Percentiles rank a stretch among this genome's conserved stretches.
Conservation (phyloP, 2,888 invertebrate genomes). For the Stratiomys singularior region DNA sequence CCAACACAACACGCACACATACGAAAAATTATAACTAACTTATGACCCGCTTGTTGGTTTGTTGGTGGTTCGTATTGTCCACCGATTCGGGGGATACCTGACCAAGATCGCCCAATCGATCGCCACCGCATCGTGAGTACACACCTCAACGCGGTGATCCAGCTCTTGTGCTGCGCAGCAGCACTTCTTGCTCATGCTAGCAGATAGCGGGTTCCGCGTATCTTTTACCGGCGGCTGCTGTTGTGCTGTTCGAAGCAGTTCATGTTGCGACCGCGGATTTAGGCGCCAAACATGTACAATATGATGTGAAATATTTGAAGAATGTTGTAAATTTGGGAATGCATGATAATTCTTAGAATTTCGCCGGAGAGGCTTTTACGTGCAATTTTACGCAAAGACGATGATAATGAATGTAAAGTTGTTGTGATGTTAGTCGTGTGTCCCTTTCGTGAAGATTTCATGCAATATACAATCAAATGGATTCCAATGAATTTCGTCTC, state of each 20-base stretch:
- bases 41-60: constrained; percentile 5
- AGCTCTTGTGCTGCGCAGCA: background rate
- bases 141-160: constrained; percentile 14
- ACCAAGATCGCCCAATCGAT: constrained; percentile 47
- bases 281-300: constrained; percentile 9
- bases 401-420: too few relatives aligned
- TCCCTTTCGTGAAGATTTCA: too few relatives aligned
- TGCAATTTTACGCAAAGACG: too few relatives aligned
- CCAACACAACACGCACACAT: constrained; percentile 2
- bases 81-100: constrained; percentile 41
- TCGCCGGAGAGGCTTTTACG: too few relatives aligned
- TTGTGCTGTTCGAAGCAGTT: background rate
- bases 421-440: too few relatives aligned
- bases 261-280: background rate
- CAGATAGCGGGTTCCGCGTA: background rate
- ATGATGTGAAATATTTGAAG: too few relatives aligned
- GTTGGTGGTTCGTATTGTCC: background rate
- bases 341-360: too few relatives aligned
- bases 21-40: background rate
- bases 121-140: constrained; percentile 25
- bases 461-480: too few relatives aligned
- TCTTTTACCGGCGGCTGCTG: constrained; percentile 28
- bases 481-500: too few relatives aligned
- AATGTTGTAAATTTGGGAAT: too few relatives aligned
- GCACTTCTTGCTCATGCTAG: background rate